phyloP scores from a whole-genome alignment of 92 coral and sea anemone genomes.

The Nematostella vectensis region DNA sequence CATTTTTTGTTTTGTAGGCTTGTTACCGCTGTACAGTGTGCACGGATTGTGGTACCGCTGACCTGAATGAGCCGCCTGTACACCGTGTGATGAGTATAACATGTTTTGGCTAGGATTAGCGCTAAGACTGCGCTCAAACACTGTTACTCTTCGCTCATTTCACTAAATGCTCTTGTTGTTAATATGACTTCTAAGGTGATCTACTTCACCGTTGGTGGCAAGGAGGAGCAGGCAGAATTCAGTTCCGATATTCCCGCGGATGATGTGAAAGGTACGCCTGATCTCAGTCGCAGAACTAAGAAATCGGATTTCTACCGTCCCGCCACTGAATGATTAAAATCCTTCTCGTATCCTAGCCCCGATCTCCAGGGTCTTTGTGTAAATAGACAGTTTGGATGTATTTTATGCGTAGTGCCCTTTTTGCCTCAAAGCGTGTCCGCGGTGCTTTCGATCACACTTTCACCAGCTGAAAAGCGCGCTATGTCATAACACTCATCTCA shows the following conservation, averaged over 20 bases:
- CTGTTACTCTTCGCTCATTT: background rate
- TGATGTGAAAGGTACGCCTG: constrained; percentile 68
- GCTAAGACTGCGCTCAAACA: background rate
- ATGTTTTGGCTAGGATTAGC: constrained; percentile 2
- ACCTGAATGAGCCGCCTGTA: no score
- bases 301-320: background rate
- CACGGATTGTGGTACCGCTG: no score
- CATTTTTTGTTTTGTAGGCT: no score
- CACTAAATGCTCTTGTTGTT: background rate
- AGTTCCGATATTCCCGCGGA: constrained; percentile 59
- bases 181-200: constrained; percentile 75
- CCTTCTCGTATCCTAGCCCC: constrained; percentile 2
- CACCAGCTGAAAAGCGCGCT: no score
- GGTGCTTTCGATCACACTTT: no score
- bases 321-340: constrained; percentile 3
- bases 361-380: background rate
- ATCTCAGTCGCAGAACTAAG: background rate
- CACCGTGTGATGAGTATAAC: background rate
- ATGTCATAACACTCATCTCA: no score
- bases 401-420: no score
- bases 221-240: constrained; percentile 74
- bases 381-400: constrained; percentile 2
- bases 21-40: no score
- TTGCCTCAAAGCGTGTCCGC: no score
- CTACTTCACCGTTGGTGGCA: constrained; percentile 74